Evolutionary conservation across 2,797 vertebrate genomes (phyloP), one percentile per base, ranked within the genome.

Genomic region (Sebastes diaconus): DNA sequence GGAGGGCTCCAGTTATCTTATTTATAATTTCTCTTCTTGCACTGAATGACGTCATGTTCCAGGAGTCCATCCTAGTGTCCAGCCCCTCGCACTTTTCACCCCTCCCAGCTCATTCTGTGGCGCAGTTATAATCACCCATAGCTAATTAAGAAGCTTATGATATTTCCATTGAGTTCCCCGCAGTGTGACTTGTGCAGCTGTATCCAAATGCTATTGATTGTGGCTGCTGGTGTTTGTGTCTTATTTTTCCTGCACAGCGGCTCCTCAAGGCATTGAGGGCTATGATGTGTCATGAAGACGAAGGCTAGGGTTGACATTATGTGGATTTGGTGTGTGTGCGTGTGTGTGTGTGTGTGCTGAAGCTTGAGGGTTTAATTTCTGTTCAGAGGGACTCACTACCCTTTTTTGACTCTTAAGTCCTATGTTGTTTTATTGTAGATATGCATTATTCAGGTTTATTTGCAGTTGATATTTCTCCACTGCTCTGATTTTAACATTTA

Each of bases 61-160:
- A 54, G 30, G 32, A 68, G 59, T 71, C 61, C 58, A 6, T 67
- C 65, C 61, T 61, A 16, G 63, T 27, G 54, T 75, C 78, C 77
- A 61, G 54, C 59, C 4, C 4, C n/a, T 84, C 12, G 76, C 80
- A 75, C 73, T 74, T 68, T 59, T 69, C 73, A 79, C 57, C 68
- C 52, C 68, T 66, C 79, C 63, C 24, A 54, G 64, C 66, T 73
- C 81, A 32, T 55, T 88, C 64, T 74, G 63, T 29, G 57, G 29
- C 9, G 11, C 65, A 83, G 63, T 81, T 84, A 55, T 83, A 90
- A 91, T 88, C 79, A 87, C 32, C 81, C 87, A 10, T 25, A 42
- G 77, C 85, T 91, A 88, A 91, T 93, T 86, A 83, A 71, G 61
- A 36, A 77, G 68, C 80, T 85, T 69, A 81, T 80, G 57, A 87